Base-by-base conservation (phyloP, 2,113 vertebrate genomes). In the Vimba vimba region DNA sequence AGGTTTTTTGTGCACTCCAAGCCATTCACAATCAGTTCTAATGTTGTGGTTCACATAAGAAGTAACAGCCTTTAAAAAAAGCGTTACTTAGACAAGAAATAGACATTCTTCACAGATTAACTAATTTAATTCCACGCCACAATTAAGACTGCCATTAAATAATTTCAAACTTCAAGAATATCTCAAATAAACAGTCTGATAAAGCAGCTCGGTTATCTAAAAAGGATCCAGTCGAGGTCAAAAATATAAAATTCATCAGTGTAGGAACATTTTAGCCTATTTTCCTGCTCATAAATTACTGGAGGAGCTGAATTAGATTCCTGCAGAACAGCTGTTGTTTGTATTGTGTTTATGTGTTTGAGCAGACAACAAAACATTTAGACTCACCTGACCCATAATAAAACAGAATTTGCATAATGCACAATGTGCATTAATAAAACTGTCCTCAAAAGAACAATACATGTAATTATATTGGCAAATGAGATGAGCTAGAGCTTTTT, bases 381-480 rank as follows among this genome's bases (percentile, higher is more conserved):
- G 12, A 66, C 27, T 33, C 27, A 66, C 27, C 64, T 66, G 27
- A 66, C 13, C 64, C 64, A 66, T 66, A 66, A 64, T 66, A 30
- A 30, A 66, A 74, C 21, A 15, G 6, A 57, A 74, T 45, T 27
- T 47, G 66, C 27, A 59, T 68, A 71, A 45, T 81, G 79, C 79
- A 82, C 60, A 82, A 68, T 57, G 60, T 33, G 15, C 43, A 82
- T 43, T 17, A 83, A 36, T 8, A 19, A 83, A 74, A 74, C n/a
- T 11, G 23, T 1, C 36, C 59, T 45, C 36, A 43, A 33, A 6
- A 21, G 59, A 10, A 64, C 57, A 15, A 83, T 83, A 52, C 73
- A 23, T 47, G 64, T 75, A 79, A 85, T 83, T 74, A 89, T 80
- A 57, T 25, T 59, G 23, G 33, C 60, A 59, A 88, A 90, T 87